Evolutionary conservation across 2,113 vertebrate genomes (phyloP).

Genomic region (Gallinago jamesoni): DNA sequence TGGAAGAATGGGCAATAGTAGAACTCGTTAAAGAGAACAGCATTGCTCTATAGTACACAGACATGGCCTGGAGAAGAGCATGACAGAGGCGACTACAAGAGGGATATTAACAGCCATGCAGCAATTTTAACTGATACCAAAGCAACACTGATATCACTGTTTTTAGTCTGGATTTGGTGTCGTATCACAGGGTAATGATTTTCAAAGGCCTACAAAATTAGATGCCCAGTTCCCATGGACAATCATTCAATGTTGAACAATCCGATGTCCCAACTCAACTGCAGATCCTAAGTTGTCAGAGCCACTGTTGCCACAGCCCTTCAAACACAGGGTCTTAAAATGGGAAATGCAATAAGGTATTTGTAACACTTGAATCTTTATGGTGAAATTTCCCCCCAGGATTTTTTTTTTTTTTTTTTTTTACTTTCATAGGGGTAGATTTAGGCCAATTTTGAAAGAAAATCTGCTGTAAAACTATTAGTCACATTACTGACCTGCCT

Average conservation of each 20-base stretch:
- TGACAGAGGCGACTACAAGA: neutral
- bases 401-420: neutral
- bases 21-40: neutral
- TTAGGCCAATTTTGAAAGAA: neutral
- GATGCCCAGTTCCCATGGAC: neutral
- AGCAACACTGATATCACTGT: neutral
- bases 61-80: neutral
- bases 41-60: neutral
- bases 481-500: neutral
- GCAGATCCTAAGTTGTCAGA: neutral
- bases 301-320: fast-evolving
- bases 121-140: neutral
- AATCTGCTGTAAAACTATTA: neutral
- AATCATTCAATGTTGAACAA: neutral
- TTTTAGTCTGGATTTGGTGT: neutral
- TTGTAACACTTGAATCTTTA: fast-evolving
- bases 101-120: neutral
- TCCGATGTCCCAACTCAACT: neutral
- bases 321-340: fast-evolving
- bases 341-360: neutral
- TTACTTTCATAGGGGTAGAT: neutral
- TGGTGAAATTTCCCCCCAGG: neutral
- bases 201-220: neutral
- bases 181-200: neutral
- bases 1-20: neutral